These are phyloP conservation scores for Sepiola atlantica DNA, from an alignment of 2,888 invertebrate species.

Conservation along the genomic window DNA sequence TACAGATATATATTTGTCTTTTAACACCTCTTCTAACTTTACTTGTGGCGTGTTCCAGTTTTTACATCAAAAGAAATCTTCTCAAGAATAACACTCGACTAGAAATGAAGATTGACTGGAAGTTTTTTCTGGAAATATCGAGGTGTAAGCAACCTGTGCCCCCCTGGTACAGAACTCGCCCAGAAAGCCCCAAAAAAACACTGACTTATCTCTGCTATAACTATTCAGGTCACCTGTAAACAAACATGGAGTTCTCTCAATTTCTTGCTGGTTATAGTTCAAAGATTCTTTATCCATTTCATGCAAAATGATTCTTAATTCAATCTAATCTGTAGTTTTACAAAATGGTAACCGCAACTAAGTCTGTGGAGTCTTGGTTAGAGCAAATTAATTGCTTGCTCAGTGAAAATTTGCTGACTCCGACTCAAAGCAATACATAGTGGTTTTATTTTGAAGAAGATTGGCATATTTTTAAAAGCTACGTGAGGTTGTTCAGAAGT, in stretches of 20 bases:
- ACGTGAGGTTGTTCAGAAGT: too few species aligned
- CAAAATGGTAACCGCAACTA: too few species aligned
- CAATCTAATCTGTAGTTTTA: too few species aligned
- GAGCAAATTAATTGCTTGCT: too few species aligned
- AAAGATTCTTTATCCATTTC: background rate
- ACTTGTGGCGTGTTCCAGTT: background rate
- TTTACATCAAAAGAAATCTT: background rate
- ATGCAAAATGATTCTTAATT: background rate
- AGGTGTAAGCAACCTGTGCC: too few species aligned
- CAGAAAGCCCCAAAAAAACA: too few species aligned
- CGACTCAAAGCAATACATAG: too few species aligned
- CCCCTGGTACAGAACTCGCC: too few species aligned
- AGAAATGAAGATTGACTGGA: background rate
- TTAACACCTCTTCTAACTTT: background rate
- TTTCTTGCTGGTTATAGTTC: background rate
- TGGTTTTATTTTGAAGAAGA: too few species aligned
- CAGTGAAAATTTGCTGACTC: too few species aligned
- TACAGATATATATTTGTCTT: background rate
- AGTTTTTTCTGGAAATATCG: background rate
- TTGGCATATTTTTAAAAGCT: too few species aligned
- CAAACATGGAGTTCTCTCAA: background rate
- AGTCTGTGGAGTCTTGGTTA: background rate
- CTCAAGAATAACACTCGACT: background rate
- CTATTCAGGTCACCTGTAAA: background rate
- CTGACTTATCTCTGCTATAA: background rate